Evolutionary conservation across 2,113 vertebrate species (phyloP).

Genomic region (Physeter macrocephalus): DNA sequence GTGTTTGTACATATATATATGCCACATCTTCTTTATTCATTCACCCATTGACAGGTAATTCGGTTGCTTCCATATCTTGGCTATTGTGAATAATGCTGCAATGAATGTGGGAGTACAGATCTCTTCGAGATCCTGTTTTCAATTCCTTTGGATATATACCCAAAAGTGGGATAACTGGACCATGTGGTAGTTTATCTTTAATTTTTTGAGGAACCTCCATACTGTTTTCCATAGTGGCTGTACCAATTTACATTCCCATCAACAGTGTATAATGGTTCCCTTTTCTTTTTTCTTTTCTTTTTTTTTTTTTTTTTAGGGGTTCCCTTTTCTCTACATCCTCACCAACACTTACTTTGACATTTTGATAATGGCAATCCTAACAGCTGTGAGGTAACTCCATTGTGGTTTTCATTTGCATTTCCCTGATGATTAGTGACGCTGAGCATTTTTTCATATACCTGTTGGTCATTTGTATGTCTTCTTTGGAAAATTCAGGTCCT

Average conservation of each 20-base stretch:
- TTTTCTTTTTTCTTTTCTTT: no score
- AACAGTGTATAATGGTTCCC: neutral
- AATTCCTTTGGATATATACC: no score
- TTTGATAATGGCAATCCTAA: neutral
- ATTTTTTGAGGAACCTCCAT: neutral
- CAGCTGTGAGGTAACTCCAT: neutral
- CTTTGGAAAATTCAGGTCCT: neutral
- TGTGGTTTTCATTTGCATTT: neutral
- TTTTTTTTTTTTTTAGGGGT: neutral
- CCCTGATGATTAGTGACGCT: neutral
- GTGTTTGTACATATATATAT: fast-evolving
- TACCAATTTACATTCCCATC: no score
- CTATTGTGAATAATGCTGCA: neutral
- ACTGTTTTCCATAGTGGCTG: neutral
- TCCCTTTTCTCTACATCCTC: neutral
- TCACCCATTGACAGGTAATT: neutral
- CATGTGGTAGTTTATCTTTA: neutral
- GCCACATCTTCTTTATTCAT: neutral
- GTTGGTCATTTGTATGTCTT: neutral
- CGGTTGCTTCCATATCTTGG: neutral
- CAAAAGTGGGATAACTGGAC: neutral
- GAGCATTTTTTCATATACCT: neutral
- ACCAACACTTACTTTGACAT: neutral
- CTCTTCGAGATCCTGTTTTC: no score
- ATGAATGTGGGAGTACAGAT: no score